Conservation (phyloP, 1,140 invertebrate species). For the Solen grandis region DNA sequence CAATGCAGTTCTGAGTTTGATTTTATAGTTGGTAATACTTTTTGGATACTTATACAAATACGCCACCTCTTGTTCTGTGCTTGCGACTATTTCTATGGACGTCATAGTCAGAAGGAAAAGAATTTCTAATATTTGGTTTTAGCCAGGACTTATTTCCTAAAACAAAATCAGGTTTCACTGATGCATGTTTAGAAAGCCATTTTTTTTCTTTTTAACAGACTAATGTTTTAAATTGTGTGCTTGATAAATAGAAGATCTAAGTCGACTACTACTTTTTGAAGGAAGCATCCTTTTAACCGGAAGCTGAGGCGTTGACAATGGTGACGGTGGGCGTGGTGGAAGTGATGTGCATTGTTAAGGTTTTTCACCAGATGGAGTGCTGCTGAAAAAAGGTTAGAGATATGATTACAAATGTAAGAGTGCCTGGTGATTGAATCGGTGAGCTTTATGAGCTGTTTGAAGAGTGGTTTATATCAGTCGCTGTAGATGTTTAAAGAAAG, state of each 20-base stretch:
- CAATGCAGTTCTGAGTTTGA: slow-evolving; percentile 8
- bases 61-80: slow-evolving; percentile 14
- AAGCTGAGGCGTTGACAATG: no score
- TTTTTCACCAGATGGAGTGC: neutral
- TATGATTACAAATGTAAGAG: neutral
- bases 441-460: neutral
- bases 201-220: slow-evolving; percentile 22
- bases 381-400: neutral
- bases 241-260: neutral
- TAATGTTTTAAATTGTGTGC: neutral
- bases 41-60: no score
- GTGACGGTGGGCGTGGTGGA: no score
- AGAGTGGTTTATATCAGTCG: neutral
- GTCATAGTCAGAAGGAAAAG: slow-evolving; percentile 6
- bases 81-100: no score
- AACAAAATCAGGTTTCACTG: slow-evolving; percentile 22
- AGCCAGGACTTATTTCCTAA: slow-evolving; percentile 20
- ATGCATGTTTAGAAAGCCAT: slow-evolving; percentile 4
- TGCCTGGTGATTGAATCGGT: neutral
- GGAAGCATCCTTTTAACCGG: no score
- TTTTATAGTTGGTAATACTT: neutral
- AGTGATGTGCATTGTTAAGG: neutral
- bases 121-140: slow-evolving; percentile 19
- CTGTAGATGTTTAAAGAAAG: neutral
- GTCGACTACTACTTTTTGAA: neutral